A percentile compares a stretch with the other conserved stretches of the same genome.
phyloP scores from a whole-genome alignment of 2,888 invertebrate species.

The Acrobasis suavella region DNA sequence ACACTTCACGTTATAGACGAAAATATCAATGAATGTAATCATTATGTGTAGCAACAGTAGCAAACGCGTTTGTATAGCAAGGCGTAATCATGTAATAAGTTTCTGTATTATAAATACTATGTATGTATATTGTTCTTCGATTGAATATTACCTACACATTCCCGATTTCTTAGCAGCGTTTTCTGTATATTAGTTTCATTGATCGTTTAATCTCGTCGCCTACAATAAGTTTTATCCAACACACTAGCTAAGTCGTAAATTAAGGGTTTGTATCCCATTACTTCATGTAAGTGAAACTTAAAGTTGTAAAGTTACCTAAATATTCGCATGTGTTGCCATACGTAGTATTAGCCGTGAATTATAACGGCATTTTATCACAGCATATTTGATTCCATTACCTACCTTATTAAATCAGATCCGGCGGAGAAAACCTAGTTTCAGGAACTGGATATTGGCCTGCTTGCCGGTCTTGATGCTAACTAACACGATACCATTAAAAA shows the following conservation, averaged over 20 bases:
- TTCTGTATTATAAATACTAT: conserved; percentile 30
- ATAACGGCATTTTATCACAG: conserved; percentile 11
- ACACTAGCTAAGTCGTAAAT: not conserved
- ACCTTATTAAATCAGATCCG: too few relatives aligned
- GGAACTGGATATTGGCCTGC: too few relatives aligned
- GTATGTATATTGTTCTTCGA: conserved; percentile 33
- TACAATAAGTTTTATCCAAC: not conserved
- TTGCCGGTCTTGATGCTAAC: too few relatives aligned
- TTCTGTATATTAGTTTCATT: conserved; percentile 23
- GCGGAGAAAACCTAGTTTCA: too few relatives aligned
- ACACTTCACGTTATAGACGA: conserved; percentile 55
- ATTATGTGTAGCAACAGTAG: conserved; percentile 44
- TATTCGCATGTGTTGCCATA: conserved; percentile 74
- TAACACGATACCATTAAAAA: too few relatives aligned
- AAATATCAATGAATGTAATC: conserved; percentile 35
- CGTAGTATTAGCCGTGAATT: conserved; percentile 51
- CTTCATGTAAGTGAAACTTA: conserved; percentile 47
- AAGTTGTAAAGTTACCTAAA: conserved; percentile 67
- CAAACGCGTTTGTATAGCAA: conserved; percentile 31
- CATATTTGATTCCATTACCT: not conserved
- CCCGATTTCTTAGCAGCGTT: conserved; percentile 56
- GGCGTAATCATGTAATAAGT: conserved; percentile 17
- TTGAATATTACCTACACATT: conserved; percentile 52
- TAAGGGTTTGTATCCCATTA: conserved; percentile 45
- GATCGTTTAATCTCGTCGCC: not conserved